Percentiles rank a stretch among this genome's conserved stretches.
These are phyloP conservation scores for Brachynemurus nebulosus DNA, from an alignment of 2,888 invertebrate genomes.

Conservation along the genomic window DNA sequence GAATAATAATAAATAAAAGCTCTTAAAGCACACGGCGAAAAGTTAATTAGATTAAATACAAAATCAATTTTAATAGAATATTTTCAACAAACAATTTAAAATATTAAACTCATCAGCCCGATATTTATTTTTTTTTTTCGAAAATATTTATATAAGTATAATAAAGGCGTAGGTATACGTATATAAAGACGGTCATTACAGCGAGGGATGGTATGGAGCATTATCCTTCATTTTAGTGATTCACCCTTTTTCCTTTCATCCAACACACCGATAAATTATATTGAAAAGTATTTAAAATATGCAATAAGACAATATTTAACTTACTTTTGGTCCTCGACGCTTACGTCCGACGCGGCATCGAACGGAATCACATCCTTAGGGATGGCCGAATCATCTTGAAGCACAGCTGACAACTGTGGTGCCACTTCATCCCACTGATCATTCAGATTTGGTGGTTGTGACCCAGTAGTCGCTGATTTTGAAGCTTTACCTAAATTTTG, in stretches of 20 bases:
- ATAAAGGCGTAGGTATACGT: background rate
- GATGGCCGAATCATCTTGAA: conserved; percentile 40
- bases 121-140: too few relatives aligned
- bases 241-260: too few relatives aligned
- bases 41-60: background rate
- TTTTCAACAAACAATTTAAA: too few relatives aligned
- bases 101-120: too few relatives aligned
- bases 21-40: background rate
- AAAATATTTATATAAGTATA: background rate
- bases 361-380: conserved; percentile 60
- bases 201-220: too few relatives aligned
- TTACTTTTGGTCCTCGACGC: conserved; percentile 83
- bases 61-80: background rate
- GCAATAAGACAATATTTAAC: too few relatives aligned
- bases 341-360: conserved; percentile 70
- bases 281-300: too few relatives aligned
- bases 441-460: conserved; percentile 27
- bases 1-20: conserved; percentile 5
- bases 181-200: background rate
- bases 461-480: background rate
- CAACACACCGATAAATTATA: too few relatives aligned
- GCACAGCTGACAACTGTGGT: conserved; percentile 43
- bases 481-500: too few relatives aligned
- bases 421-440: conserved; percentile 52
- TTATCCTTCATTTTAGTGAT: too few relatives aligned